A percentile compares a stretch with the other conserved stretches of the same genome.
These are phyloP conservation scores for Neotoma lepida DNA, from an alignment of 2,113 vertebrate species.

Conservation along the genomic window DNA sequence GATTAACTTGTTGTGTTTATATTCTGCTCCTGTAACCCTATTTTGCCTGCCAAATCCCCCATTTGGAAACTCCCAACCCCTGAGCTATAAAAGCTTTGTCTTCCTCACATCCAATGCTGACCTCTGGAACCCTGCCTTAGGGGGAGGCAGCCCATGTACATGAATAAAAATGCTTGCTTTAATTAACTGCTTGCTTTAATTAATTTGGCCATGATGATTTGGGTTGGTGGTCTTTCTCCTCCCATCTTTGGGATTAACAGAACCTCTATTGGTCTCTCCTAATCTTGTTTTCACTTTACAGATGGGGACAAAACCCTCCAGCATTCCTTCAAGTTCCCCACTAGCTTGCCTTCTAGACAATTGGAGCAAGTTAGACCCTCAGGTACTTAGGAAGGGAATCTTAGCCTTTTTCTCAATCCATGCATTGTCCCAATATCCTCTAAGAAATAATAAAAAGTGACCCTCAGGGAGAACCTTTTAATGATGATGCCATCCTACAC, in stretches of 20 bases:
- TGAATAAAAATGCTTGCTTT: not conserved
- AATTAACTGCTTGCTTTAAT: not conserved
- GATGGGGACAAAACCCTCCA: not conserved
- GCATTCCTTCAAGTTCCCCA: not conserved
- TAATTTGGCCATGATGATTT: not conserved
- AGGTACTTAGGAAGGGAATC: not conserved
- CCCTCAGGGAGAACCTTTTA: not conserved
- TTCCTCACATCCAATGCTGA: too few relatives aligned
- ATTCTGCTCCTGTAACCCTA: not conserved
- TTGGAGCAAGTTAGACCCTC: not conserved
- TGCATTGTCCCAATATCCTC: not conserved
- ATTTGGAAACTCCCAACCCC: too few relatives aligned
- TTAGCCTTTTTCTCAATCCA: not conserved
- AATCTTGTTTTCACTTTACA: not conserved
- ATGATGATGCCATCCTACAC: not conserved
- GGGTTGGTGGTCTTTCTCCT: not conserved
- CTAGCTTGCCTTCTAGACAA: not conserved
- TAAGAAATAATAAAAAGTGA: not conserved
- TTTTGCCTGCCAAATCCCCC: not conserved
- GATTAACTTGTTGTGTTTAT: not conserved
- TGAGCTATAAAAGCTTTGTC: too few relatives aligned
- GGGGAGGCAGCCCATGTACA: not conserved
- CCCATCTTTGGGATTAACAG: not conserved
- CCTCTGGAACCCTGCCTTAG: not conserved
- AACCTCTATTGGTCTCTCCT: not conserved